Evolutionary conservation across 2,113 vertebrate species (phyloP).

Genomic region (Pangasianodon hypophthalmus): DNA sequence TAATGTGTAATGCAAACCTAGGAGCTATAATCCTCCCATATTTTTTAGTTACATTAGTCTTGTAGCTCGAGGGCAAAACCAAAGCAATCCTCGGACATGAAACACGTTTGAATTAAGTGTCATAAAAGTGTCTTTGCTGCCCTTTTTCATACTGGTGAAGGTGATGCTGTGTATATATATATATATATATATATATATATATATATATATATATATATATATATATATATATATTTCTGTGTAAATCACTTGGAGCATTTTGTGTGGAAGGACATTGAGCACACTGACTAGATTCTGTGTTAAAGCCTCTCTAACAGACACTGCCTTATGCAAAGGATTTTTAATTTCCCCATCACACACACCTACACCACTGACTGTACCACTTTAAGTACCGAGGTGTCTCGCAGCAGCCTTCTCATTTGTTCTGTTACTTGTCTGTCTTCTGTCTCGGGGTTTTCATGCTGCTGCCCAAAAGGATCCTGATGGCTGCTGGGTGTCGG

Average conservation of each 20-base stretch:
- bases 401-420: constrained; percentile 4
- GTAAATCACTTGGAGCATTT: not conserved
- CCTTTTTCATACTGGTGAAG: not conserved
- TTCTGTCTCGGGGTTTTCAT: not conserved
- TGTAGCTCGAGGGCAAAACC: not conserved
- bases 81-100: not conserved
- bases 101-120: not conserved
- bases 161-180: too few relatives aligned
- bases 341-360: constrained; percentile 9
- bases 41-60: not conserved
- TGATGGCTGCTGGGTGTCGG: constrained; percentile 12
- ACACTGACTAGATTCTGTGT: constrained; percentile 5
- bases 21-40: not conserved
- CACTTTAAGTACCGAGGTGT: not conserved
- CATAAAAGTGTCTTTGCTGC: not conserved
- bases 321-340: constrained; percentile 8
- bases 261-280: not conserved
- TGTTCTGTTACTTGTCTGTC: constrained; percentile 9
- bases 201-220: not conserved
- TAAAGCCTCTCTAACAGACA: not conserved
- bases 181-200: not conserved
- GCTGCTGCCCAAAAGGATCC: not conserved
- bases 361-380: not conserved
- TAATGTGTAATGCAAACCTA: not conserved
- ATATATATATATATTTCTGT: not conserved